These are phyloP conservation scores for Polyploca ridens DNA, from an alignment of 2,888 invertebrate species.

Conservation along the genomic window DNA sequence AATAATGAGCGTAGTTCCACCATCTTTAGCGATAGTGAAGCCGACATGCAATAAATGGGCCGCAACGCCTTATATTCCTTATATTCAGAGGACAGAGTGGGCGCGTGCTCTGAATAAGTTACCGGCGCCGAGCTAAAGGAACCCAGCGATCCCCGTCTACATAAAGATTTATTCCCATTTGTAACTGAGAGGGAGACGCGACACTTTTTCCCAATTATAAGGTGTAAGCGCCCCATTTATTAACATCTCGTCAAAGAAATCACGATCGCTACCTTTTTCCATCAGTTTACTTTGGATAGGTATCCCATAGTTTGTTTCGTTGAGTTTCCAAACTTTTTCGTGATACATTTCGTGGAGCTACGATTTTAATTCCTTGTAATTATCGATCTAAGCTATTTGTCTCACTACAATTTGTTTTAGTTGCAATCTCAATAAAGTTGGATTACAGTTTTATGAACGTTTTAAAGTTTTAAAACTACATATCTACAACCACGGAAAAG, in stretches of 20 bases:
- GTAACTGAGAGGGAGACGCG: conserved; percentile 82
- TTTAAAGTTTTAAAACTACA: conserved; percentile 35
- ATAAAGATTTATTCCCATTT: conserved; percentile 83
- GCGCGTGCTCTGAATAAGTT: conserved; percentile 77
- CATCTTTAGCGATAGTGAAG: conserved; percentile 60
- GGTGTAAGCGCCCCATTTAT: conserved; percentile 80
- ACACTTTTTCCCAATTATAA: conserved; percentile 83
- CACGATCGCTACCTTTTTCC: conserved; percentile 54
- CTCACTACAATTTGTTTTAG: background rate
- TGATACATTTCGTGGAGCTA: background rate
- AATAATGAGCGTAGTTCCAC: conserved; percentile 76
- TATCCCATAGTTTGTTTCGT: conserved; percentile 6
- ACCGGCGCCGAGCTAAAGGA: conserved; percentile 47
- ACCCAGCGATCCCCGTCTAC: conserved; percentile 72
- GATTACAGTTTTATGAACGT: background rate
- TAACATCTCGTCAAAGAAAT: conserved; percentile 79
- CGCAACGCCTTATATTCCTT: conserved; percentile 72
- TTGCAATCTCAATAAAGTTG: background rate
- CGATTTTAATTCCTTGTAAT: background rate
- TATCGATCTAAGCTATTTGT: background rate
- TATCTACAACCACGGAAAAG: conserved; percentile 35
- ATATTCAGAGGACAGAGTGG: conserved; percentile 79
- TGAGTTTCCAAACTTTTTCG: background rate
- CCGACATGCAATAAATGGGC: conserved; percentile 78
- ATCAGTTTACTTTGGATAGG: conserved; percentile 25